Evolutionary conservation across 1,140 invertebrate genomes (phyloP).

Genomic region (Drosophila subpulchrella): DNA sequence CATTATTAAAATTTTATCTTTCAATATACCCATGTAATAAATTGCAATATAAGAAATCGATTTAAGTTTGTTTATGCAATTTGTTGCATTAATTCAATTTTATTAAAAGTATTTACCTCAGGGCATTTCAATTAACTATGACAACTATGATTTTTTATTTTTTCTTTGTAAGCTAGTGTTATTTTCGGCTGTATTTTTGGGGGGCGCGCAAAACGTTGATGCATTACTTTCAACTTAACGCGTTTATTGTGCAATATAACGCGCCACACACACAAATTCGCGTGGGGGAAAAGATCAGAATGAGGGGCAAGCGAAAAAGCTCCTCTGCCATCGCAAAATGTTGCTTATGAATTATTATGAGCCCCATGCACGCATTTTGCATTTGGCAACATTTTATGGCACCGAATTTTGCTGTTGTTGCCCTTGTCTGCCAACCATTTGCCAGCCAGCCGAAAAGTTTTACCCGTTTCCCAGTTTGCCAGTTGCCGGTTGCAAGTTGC

Average conservation of each 20-base stretch:
- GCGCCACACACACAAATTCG: slow-evolving; percentile 23
- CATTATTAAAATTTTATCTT: no score
- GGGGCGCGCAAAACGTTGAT: slow-evolving; percentile 66
- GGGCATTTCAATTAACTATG: no score
- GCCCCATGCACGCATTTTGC: slow-evolving; percentile 76
- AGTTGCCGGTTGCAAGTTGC: slow-evolving; percentile 20
- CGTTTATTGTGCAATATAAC: slow-evolving; percentile 72
- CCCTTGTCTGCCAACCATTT: slow-evolving; percentile 63
- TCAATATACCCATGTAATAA: no score
- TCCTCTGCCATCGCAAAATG: slow-evolving; percentile 66
- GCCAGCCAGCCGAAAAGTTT: slow-evolving; percentile 70
- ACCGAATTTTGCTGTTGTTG: slow-evolving; percentile 75
- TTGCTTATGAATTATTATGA: slow-evolving; percentile 83
- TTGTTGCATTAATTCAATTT: no score
- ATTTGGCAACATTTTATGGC: slow-evolving; percentile 74
- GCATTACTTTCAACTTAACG: slow-evolving; percentile 81
- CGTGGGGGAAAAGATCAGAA: neutral
- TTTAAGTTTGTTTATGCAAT: no score
- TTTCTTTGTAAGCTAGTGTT: slow-evolving; percentile 7
- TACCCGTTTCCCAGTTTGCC: slow-evolving; percentile 8
- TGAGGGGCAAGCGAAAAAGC: neutral
- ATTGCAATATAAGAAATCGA: no score
- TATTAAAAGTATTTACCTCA: no score
- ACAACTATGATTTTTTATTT: no score
- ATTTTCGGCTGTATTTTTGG: slow-evolving; percentile 21